Conservation (phyloP, 2,113 vertebrate genomes). For the Thalassoma bifasciatum region DNA sequence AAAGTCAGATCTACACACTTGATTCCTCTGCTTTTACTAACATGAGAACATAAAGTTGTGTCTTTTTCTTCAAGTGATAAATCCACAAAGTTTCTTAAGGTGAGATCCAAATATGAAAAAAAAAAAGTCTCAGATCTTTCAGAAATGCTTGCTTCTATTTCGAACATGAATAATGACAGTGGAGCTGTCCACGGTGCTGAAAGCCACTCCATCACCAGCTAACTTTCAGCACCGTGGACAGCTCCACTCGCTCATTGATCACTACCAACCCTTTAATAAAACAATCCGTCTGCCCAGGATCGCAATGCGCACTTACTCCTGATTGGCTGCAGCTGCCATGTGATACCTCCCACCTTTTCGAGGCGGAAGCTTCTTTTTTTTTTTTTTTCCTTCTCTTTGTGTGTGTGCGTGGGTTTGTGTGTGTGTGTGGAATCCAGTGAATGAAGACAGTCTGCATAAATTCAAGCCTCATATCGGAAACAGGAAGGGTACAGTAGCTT, state of each 20-base stretch:
- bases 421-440: conserved; percentile 44
- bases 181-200: conserved; percentile 43
- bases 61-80: background rate
- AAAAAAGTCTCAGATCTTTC: background rate
- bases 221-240: conserved; percentile 66
- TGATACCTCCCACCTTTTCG: conserved; percentile 50
- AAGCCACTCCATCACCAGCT: conserved; percentile 15
- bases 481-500: conserved; percentile 1
- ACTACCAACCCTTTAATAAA: conserved; percentile 66
- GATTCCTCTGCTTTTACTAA: conserved; percentile 14
- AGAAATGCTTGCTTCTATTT: background rate
- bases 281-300: conserved; percentile 73
- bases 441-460: conserved; percentile 38
- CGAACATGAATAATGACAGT: background rate
- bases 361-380: conserved; percentile 36
- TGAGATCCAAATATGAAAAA: background rate
- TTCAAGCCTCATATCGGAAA: conserved; percentile 17
- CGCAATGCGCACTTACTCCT: conserved; percentile 81
- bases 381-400: background rate
- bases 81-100: background rate
- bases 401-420: conserved; percentile 1
- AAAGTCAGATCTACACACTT: conserved; percentile 10
- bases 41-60: conserved; percentile 23
- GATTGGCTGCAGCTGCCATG: conserved; percentile 69
- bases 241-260: conserved; percentile 68